Evolutionary conservation across 2,113 vertebrate genomes (phyloP).

Genomic region (Chlorodrepanis virens): DNA sequence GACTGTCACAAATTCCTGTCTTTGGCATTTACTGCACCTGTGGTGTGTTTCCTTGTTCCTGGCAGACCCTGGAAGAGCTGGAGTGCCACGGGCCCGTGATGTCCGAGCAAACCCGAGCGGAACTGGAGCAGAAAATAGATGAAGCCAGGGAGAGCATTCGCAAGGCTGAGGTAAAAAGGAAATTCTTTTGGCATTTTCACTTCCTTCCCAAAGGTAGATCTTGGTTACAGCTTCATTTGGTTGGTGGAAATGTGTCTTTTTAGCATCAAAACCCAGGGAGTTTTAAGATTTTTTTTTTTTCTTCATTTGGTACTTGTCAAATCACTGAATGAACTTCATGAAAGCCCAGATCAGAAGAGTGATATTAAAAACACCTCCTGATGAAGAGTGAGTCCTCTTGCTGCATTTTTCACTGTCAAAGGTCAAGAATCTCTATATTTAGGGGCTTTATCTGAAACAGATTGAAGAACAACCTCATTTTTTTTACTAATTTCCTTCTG

Average conservation of each 20-base stretch:
- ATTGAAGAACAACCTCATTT: not conserved
- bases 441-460: not conserved
- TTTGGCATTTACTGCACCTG: not conserved
- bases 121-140: slow-evolving; percentile 93
- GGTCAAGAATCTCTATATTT: not conserved
- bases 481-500: not conserved
- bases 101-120: slow-evolving; percentile 86
- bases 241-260: not conserved
- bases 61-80: slow-evolving; percentile 87
- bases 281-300: not conserved
- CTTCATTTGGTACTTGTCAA: not conserved
- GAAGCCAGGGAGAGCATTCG: slow-evolving; percentile 93
- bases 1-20: not conserved
- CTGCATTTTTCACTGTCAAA: not conserved
- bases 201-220: not conserved
- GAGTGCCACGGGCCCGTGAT: slow-evolving; percentile 85
- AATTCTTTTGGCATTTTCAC: not conserved
- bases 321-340: not conserved
- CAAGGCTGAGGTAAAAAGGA: slow-evolving; percentile 87
- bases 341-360: not conserved
- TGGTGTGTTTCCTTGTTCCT: not conserved
- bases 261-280: not conserved
- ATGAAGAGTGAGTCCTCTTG: not conserved
- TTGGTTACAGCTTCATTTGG: not conserved
- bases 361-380: not conserved